Evolutionary conservation across 1,140 invertebrate genomes (phyloP), one percentile per base, ranked within the genome.

Genomic region (Acromyrmex heyeri): DNA sequence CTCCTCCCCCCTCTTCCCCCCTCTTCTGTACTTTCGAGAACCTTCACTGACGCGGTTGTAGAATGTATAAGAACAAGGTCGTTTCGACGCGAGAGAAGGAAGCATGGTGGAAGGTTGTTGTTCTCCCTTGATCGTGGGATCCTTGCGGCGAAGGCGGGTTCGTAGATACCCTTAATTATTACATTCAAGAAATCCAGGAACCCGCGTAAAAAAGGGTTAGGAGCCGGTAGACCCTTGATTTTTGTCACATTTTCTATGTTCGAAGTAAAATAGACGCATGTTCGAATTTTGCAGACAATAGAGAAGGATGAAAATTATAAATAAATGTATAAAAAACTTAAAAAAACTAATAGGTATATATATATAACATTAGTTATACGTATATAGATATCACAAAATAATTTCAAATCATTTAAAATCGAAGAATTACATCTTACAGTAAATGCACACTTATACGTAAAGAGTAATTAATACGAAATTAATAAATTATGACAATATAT

Each of bases 121-220:
- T 69, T 83, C 44, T 61, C 44, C 38, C 38, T 62, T 50, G 38
- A 61, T 75, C 69, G 53, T 82, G 55, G 69, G 79, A 82, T 59
- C 27, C 38, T 75, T 48, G 55, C 38, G 67, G 67, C 18, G 55
- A 59, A 82, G 55, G 67, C 55, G 34, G 34, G 38, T 24, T 57
- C 50, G 34, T 38, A 55, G 30, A 34, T 59, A 61, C 7, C 44
- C 69, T 83, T 75, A 83, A 83, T 83, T 83, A 83, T 83, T 75
- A 61, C 69, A 75, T 83, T 55, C 24, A 6, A 61, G 27, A 48
- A 73, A 75, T 61, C 24, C n/a, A 53, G 3, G 38, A 48, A 16
- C 24, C 21, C 14, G 24, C 12, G 24, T 50, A 53, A 75, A 61
- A 73, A 82, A 73, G 55, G 7, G 18, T 27, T 59, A 27, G 16